These are phyloP conservation scores for Labeo calbasu DNA, from an alignment of 2,797 vertebrate genomes.

Conservation along the genomic window DNA sequence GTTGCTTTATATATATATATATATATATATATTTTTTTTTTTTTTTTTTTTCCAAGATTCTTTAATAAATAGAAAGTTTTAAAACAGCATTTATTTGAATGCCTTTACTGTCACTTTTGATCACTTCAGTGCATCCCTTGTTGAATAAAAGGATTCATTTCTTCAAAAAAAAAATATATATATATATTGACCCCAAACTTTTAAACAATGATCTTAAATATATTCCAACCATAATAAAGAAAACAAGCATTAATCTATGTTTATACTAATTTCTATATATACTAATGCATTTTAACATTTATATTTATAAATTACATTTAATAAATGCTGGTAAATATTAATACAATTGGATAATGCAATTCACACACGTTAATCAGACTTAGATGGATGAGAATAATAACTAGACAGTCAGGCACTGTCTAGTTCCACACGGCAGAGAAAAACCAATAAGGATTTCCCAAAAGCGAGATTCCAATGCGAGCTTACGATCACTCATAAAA, in stretches of 20 bases:
- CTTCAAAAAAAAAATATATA: neutral
- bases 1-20: neutral
- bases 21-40: too few relatives aligned
- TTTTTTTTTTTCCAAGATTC: too few relatives aligned
- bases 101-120: neutral
- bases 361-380: neutral
- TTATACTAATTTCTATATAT: neutral
- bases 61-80: too few relatives aligned
- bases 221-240: neutral
- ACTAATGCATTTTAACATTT: neutral
- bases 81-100: neutral
- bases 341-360: neutral
- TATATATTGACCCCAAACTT: neutral
- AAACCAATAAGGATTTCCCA: conserved; percentile 38
- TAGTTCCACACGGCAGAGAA: neutral
- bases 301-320: neutral
- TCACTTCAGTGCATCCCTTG: neutral
- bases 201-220: neutral
- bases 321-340: neutral
- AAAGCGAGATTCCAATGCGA: conserved; percentile 21
- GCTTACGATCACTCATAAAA: conserved; percentile 43
- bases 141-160: neutral
- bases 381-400: conserved; percentile 4
- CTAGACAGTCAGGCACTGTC: conserved; percentile 22
- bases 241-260: neutral